Percentiles rank a stretch among this genome's conserved stretches.
These are phyloP conservation scores for Microplitis deprimator DNA, from an alignment of 2,888 invertebrate genomes.

Conservation along the genomic window DNA sequence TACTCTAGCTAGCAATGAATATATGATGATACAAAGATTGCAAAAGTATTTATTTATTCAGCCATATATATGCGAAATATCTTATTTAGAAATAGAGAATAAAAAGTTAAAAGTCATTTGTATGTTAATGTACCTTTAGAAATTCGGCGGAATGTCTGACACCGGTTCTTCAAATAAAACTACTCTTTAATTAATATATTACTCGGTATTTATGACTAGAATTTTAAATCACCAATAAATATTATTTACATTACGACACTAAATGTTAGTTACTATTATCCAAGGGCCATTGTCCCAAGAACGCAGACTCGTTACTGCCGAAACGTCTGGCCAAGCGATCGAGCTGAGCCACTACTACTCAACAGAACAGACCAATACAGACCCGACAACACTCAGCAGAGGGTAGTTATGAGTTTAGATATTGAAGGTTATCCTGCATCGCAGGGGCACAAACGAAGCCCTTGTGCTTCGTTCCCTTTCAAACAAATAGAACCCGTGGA, in stretches of 20 bases:
- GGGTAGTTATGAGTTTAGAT: slow-evolving; percentile 59
- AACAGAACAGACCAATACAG: no score
- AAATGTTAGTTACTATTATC: no score
- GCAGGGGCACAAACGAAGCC: slow-evolving; percentile 62
- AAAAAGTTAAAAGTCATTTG: background rate
- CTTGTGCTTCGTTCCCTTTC: slow-evolving; percentile 47
- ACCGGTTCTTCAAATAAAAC: background rate
- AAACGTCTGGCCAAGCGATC: background rate
- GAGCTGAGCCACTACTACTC: background rate
- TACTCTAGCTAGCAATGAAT: background rate
- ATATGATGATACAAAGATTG: background rate
- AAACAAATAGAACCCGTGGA: slow-evolving; percentile 51
- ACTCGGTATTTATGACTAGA: background rate
- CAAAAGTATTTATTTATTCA: no score
- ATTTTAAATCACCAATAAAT: background rate
- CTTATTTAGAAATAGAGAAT: no score
- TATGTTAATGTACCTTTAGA: background rate
- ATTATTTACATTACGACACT: background rate
- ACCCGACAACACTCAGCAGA: slow-evolving; percentile 25
- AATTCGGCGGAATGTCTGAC: background rate
- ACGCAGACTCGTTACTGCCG: no score
- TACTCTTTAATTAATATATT: background rate
- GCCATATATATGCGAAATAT: no score
- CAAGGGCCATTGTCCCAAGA: no score
- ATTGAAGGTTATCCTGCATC: slow-evolving; percentile 54